Base-by-base conservation (phyloP, 2,888 invertebrate species). In the Diloba caeruleocephala region DNA sequence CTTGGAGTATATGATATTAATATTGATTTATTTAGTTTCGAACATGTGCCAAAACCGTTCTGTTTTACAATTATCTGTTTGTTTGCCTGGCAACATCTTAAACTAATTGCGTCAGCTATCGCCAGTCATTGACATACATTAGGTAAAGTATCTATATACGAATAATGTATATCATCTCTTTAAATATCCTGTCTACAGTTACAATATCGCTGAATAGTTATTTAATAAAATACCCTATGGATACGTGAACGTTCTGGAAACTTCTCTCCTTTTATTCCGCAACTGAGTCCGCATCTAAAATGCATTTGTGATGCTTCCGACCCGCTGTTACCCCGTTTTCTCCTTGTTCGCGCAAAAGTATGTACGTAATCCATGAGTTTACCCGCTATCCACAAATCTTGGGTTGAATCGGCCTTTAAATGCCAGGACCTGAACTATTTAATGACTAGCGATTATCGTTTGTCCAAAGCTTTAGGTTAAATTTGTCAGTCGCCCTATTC, bases 241-340 rank as follows among this genome's bases (percentile, higher is more conserved):
- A 49, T 55, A 44, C 61, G 43, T 37, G 33, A 66, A 37, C 45
- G 49, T 41, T 45, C 37, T 29, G 29, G 33, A 60, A 69, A 46
- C 57, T 70, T 69, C 55, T 60, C 59, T 67, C 53, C 63, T 68
- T 79, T 76, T 62, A 70, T 70, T 70, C 62, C 61, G 65, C 72
- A 71, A 73, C 76, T 75, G 74, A 52, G 68, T 60, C 68, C 71
- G 71, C 74, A 78, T 78, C 68, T 79, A 78, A 81, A 84, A 84
- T 83, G 77, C 79, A 81, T 81, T 81, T 76, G 67, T 60, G 71
- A 76, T 73, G 74, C 75, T 75, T 74, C 59, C 51, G 17, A 51
- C 61, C 67, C 66, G 66, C 68, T 72, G 71, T 65, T 74, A 65
- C 68, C 53, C 53, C 57, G 49, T 73, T 75, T 68, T 57, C 64